Base-by-base conservation (phyloP, 2,797 vertebrate species). In the Galaxias olidus region DNA sequence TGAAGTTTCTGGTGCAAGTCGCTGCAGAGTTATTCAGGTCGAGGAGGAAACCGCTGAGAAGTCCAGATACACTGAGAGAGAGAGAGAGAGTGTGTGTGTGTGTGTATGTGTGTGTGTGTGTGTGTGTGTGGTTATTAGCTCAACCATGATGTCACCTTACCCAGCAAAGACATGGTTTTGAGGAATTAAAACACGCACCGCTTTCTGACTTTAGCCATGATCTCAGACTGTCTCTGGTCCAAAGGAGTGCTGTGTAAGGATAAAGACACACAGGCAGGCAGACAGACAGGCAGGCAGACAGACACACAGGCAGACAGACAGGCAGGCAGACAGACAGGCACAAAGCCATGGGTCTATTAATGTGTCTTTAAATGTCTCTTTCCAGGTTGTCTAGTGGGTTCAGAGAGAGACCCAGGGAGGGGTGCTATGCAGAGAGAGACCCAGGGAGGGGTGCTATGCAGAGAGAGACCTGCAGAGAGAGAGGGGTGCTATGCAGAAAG, bases 71-170 rank as follows among this genome's bases (percentile, higher is more conserved):
- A 53, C 51, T 19, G 51, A 10, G 20, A 10, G 9, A 11, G 18
- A 53, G 19, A 10, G 20, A 10, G 19, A 19, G 17, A 19, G 19
- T 9, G 10, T 53, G 6, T 12, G 17, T 53, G 17, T 11, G 4
- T 7, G 51, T 20, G 19, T 10, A 83, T 12, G 66, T 50, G 15
- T 61, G 58, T 71, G 55, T 42, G 54, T 47, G 44, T 4, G 42
- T 13, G 14, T 14, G 42, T 6, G n/a, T 48, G 58, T 59, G 43
- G 47, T 64, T 47, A 48, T 54, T 65, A 4, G 14, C 72, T 56
- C 67, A 65, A 44, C 61, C 14, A 73, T 87, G 82, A 88, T 77
- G 77, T 89, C 85, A 87, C 75, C 71, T 55, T 9, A 9, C 50
- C 10, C 2, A 61, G 72, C 48, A 51, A 15, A 61, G 30, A 66